Conservation (phyloP, 1,140 invertebrate genomes). For the Conus betulinus region DNA sequence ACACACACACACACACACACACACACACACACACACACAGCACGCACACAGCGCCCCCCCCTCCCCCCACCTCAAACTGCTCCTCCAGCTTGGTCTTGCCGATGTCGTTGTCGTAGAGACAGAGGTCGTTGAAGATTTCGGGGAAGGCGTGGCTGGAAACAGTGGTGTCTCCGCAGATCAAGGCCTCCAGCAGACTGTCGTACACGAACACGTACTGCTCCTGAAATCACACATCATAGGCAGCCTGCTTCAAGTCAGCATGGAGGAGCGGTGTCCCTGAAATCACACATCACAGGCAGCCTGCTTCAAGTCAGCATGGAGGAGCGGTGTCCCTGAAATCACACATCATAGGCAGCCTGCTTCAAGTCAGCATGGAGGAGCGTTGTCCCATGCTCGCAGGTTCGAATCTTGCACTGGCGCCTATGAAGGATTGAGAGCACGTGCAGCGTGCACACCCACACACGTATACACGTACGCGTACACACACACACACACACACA, state of each 20-base stretch:
- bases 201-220: slow-evolving; percentile 99
- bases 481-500: slow-evolving; percentile 25
- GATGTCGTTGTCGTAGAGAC: slow-evolving; percentile 63
- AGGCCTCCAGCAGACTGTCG: slow-evolving; percentile 93
- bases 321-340: no score
- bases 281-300: no score
- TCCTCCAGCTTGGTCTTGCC: slow-evolving; percentile 69
- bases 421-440: not conserved
- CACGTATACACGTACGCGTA: slow-evolving; percentile 12
- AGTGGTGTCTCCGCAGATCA: slow-evolving; percentile 92
- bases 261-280: no score
- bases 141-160: slow-evolving; percentile 58
- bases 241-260: no score
- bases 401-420: no score
- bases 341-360: no score
- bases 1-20: no score
- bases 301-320: no score
- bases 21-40: no score
- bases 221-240: slow-evolving; percentile 36
- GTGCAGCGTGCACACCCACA: not conserved
- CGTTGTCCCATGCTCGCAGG: no score
- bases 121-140: slow-evolving; percentile 59
- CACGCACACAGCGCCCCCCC: no score
- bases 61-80: slow-evolving; percentile 70
- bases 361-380: no score